Base-by-base conservation (phyloP, 2,797 vertebrate species). In the Danionella dracula region DNA sequence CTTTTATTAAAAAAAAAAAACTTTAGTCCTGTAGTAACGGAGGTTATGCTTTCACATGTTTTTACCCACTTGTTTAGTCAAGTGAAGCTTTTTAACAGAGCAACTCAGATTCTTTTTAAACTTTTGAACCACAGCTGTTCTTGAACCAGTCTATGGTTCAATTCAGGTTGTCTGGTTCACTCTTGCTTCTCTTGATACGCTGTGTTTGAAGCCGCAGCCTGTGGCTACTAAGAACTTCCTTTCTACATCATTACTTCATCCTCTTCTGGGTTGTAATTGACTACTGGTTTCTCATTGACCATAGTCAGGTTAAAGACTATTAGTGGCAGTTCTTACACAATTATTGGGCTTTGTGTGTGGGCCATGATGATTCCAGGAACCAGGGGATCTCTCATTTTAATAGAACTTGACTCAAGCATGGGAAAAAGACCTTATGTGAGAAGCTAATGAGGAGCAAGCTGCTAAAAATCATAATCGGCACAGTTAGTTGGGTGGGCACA, bases 241-340 rank as follows among this genome's bases (percentile, higher is more conserved):
- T 61, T 70, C 67, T 42, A 29, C 59, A 49, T 55, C 10, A 34
- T 48, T 65, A 62, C 44, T 57, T 60, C 61, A 51, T 51, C 16
- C 21, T 65, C 20, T 38, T 48, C 56, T 66, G 61, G 72, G 60
- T 69, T 70, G 66, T 42, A 68, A 70, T 40, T 34, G 50, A 70
- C 41, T 37, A 21, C 46, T 53, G 32, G 55, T 12, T 46, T 66
- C 48, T 60, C 62, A 51, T 53, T 64, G 16, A 66, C 51, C 23
- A 41, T 61, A 44, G 27, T 66, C 8, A 0, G 11, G 17, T 61
- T 66, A 57, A 74, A 70, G 62, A 57, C 51, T 49, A 44, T 46
- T 49, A 35, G 50, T 54, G 29, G 17, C 9, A 49, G 54, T 48
- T 70, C 62, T 45, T 19, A 32, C 49, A 54, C 27, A 44, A n/a